Evolutionary conservation across 2,113 vertebrate species (phyloP), one percentile per base, ranked within the genome.

Genomic region (Forbesichthys papilliferus): DNA sequence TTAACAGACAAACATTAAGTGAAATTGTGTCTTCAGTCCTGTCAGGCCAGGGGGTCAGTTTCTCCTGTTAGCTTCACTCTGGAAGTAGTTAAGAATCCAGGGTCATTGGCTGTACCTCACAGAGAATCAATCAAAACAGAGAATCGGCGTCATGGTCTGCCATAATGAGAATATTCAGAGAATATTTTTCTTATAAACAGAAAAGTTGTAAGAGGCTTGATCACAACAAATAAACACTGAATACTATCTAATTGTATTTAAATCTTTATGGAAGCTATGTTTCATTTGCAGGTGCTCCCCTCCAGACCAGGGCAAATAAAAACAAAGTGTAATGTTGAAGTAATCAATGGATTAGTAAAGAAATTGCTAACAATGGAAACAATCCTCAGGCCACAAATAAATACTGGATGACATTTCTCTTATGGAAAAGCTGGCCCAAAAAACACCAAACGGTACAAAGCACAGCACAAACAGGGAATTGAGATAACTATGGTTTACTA

Each of bases 1-100:
- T 92, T 92, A 89, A 79, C 89, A 88, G 80, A 77, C 86, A 89
- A 85, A 86, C 82, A 36, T 47, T 7, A 89, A 77, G 74, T 79
- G 79, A 79, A 74, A 82, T 82, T 74, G 78, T 57, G 84, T 78
- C 82, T 80, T 73, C 71, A 14, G 47, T 66, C 0, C 9, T 51
- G 58, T 66, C 61, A 57, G 64, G 72, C 49, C 52, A 71, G 77
- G 46, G 65, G 82, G 68, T 79, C 64, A 60, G 61, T 5, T 49
- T 68, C 70, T 64, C 58, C 81, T 65, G 33, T 65, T 14, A 27
- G 80, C 70, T 74, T 82, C 71, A 68, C 72, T 65, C 61, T 63
- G 69, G 56, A 88, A 80, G 47, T 70, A 83, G 84, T 82, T 82
- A 78, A 74, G 66, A 18, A 33, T 58, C 64, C 42, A 51, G 71